These are phyloP conservation scores for Climacteris rufus DNA, from an alignment of 2,113 vertebrate genomes.

Conservation along the genomic window DNA sequence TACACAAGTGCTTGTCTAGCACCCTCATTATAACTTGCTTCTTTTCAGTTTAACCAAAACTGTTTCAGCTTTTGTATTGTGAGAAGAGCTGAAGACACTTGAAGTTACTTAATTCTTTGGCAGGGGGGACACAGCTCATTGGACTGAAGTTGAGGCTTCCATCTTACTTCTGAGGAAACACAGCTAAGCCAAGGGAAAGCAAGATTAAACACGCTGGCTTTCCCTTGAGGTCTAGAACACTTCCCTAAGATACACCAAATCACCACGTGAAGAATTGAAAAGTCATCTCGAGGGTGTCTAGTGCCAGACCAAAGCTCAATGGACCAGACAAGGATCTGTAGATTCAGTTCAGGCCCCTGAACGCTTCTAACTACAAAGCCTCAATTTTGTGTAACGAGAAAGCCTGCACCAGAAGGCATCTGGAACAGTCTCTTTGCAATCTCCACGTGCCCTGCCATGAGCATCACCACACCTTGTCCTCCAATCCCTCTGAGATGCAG, in stretches of 20 bases:
- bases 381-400: not conserved
- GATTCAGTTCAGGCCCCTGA: not conserved
- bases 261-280: not conserved
- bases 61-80: not conserved
- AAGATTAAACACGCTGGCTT: not conserved
- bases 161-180: not conserved
- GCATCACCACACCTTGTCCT: not conserved
- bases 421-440: not conserved
- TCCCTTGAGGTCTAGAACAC: not conserved
- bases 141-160: not conserved
- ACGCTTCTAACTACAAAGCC: not conserved
- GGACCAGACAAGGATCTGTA: not conserved
- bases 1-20: constrained; percentile 3
- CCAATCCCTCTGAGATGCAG: not conserved
- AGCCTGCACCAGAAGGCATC: not conserved
- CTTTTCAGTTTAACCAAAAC: not conserved
- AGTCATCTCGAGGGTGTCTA: not conserved
- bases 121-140: not conserved
- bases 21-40: not conserved
- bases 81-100: not conserved
- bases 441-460: accelerated
- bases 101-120: not conserved
- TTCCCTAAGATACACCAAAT: not conserved
- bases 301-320: not conserved
- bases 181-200: not conserved